phyloP scores from a whole-genome alignment of 2,113 vertebrate genomes.

The Puffinus mauretanicus region DNA sequence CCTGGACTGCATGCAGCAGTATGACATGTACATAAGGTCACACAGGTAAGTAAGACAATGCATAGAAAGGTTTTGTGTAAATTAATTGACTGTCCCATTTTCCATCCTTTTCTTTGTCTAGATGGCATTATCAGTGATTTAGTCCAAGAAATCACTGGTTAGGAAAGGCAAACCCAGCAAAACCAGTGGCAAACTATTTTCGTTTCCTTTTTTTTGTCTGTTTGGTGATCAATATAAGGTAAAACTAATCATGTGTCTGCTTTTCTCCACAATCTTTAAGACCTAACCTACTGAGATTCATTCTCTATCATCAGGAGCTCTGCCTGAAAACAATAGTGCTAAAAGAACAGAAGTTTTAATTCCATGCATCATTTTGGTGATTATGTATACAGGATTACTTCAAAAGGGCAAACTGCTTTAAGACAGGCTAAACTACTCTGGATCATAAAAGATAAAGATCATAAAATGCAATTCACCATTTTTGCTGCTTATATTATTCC shows the following conservation, averaged over 20 bases:
- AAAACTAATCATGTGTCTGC: not conserved
- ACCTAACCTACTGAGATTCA: not conserved
- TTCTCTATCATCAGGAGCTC: not conserved
- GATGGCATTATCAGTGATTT: not conserved
- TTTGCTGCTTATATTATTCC: not conserved
- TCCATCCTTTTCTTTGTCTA: not conserved
- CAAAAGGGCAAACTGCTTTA: not conserved
- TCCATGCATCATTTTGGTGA: not conserved
- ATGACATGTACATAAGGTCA: not conserved
- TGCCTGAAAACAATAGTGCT: not conserved
- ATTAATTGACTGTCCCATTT: not conserved
- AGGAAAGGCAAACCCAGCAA: not conserved
- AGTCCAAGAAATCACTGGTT: not conserved
- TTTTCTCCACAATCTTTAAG: not conserved
- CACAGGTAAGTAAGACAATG: not conserved
- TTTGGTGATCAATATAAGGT: not conserved
- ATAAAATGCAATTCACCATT: not conserved
- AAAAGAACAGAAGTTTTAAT: not conserved
- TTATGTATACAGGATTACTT: not conserved
- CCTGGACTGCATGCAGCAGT: not conserved
- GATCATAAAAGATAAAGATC: not conserved
- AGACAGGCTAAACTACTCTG: not conserved
- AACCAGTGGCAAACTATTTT: not conserved
- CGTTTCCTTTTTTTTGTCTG: accelerated
- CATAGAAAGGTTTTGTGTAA: not conserved